These are phyloP conservation scores for Molossus alvarezi DNA, from an alignment of 2,797 vertebrate genomes.

Conservation along the genomic window DNA sequence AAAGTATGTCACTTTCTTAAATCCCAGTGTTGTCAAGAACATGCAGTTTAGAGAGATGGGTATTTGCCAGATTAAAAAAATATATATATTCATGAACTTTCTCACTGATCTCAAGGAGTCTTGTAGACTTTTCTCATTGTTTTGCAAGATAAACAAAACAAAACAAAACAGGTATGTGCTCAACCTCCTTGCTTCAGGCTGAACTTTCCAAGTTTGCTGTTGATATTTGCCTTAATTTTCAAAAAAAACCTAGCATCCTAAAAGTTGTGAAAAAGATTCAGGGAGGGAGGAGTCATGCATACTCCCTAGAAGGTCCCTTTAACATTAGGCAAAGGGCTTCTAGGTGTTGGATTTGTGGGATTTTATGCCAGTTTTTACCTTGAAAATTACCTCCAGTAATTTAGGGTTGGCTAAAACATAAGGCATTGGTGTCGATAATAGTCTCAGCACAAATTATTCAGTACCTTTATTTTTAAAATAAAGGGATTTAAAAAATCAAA, in stretches of 20 bases:
- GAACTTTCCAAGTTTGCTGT: background rate
- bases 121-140: background rate
- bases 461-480: background rate
- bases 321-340: slow-evolving; percentile 38
- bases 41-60: background rate
- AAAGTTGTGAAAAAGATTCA: slow-evolving; percentile 2
- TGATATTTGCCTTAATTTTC: slow-evolving; percentile 23
- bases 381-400: slow-evolving; percentile 23
- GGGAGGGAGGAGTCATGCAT: background rate
- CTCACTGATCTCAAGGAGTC: background rate
- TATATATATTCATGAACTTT: background rate
- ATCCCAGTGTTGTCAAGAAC: slow-evolving; percentile 39
- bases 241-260: background rate
- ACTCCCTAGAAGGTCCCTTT: background rate
- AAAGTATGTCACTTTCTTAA: background rate
- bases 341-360: background rate
- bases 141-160: background rate
- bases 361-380: slow-evolving; percentile 36
- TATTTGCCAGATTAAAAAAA: background rate
- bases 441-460: slow-evolving; percentile 12
- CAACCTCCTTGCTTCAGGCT: background rate
- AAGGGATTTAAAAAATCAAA: background rate
- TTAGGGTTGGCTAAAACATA: background rate
- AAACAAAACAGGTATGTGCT: background rate
- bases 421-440: background rate